Evolutionary conservation across 2,797 vertebrate species (phyloP), one percentile per base, ranked within the genome.

Genomic region (Eulemur coronatus): DNA sequence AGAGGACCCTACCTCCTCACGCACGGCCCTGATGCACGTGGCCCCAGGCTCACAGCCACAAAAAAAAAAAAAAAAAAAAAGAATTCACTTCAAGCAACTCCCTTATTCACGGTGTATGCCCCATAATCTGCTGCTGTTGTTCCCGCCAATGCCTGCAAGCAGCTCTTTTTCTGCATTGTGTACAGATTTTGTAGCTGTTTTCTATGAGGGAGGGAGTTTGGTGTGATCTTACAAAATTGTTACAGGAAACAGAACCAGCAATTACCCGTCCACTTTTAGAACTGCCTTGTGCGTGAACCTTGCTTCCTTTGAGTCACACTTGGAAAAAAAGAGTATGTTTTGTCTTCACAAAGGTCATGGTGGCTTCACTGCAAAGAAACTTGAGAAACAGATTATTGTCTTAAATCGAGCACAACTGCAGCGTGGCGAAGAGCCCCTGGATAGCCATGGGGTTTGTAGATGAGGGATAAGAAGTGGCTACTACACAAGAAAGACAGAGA

Each of bases 201-300:
- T 72, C 72, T 38, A 22, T 17, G 22, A 24, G 52, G 18, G 82
- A 43, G 41, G 1, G 55, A 69, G 22, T 15, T 7, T 72, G 76
- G 22, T 12, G 22, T 57, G 78, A 72, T 91, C 95, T 95, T 91
- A 61, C 95, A 75, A 82, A 96, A 88, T 81, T 94, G 46, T 78
- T 33, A 35, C 82, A 38, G 96, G 95, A 95, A 96, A 89, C 35
- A 85, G 87, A 95, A 80, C 89, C 94, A 67, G 84, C 86, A 94
- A 94, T 97, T 95, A 90, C 81, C 80, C 46, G 1, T 81, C 91
- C 61, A 59, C 28, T 94, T 95, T 97, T 95, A 97, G 97, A 90
- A 88, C 24, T 76, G 89, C 72, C 92, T 95, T 70, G 65, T n/a
- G 78, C 41, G 6, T 48, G 72, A 92, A 79, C 78, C 9, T 75